Percentiles rank a stretch among this genome's conserved stretches.
Evolutionary conservation across 2,113 vertebrate species (phyloP).

Genomic region (Rhadina sibilatrix): DNA sequence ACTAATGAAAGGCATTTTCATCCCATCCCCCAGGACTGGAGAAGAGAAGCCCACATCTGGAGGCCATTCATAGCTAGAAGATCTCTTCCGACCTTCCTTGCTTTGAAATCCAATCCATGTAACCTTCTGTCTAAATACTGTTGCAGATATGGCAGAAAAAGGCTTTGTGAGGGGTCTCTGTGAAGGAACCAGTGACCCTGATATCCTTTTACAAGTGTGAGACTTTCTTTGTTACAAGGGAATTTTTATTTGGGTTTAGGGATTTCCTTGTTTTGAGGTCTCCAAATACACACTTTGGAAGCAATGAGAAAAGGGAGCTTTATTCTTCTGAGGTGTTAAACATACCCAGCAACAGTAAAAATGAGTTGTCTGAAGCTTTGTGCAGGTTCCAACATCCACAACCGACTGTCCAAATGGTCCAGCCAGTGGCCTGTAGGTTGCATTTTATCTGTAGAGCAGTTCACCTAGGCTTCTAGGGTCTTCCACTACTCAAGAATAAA

Average conservation of each 20-base stretch:
- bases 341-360: neutral
- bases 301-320: neutral
- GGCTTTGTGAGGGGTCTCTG: neutral
- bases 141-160: constrained; percentile 2
- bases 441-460: neutral
- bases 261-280: neutral
- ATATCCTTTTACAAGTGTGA: neutral
- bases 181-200: neutral
- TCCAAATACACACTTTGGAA: neutral
- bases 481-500: neutral
- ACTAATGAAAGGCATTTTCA: constrained; percentile 31
- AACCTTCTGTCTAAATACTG: constrained; percentile 49
- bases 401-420: neutral
- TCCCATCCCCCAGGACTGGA: constrained; percentile 34
- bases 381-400: neutral
- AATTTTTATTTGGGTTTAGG: neutral
- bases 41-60: constrained; percentile 71
- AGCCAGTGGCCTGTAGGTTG: neutral
- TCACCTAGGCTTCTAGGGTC: neutral
- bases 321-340: neutral
- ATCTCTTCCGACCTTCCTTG: constrained; percentile 64
- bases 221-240: neutral
- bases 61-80: constrained; percentile 71
- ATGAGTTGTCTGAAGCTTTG: neutral
- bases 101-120: constrained; percentile 71